Evolutionary conservation across 2,888 invertebrate species (phyloP).

Genomic region (Papilio demoleus): DNA sequence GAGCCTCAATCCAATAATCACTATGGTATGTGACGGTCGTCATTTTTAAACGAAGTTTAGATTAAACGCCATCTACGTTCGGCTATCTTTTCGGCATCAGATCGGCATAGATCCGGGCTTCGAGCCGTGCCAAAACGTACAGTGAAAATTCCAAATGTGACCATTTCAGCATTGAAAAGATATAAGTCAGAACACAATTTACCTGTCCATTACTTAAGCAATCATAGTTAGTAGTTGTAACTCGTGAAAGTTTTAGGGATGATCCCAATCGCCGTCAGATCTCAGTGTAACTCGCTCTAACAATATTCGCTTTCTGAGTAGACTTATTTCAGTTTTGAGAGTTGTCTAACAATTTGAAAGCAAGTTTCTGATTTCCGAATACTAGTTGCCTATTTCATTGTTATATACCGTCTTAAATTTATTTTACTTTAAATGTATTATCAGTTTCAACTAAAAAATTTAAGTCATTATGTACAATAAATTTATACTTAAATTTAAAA

Average conservation of each 20-base stretch:
- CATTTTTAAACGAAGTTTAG: too few relatives aligned
- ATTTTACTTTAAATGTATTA: too few relatives aligned
- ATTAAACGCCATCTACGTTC: too few relatives aligned
- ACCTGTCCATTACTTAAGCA: neutral
- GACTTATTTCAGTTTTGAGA: neutral
- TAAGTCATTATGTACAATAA: too few relatives aligned
- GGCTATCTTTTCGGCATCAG: too few relatives aligned
- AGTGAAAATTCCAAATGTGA: neutral
- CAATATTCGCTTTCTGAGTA: conserved; percentile 10
- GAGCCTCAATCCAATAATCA: too few relatives aligned
- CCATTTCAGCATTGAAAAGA: neutral
- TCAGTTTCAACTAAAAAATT: too few relatives aligned
- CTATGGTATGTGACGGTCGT: too few relatives aligned
- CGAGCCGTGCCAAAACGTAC: too few relatives aligned
- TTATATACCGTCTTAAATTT: neutral
- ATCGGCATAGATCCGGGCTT: too few relatives aligned
- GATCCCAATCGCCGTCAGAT: conserved; percentile 9
- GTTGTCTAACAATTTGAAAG: neutral
- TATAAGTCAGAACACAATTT: neutral
- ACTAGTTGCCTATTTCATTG: neutral
- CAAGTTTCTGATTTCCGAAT: conserved; percentile 6
- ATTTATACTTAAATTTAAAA: too few relatives aligned
- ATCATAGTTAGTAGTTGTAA: neutral
- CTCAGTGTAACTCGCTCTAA: conserved; percentile 5
- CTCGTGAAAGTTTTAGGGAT: conserved; percentile 31